A percentile compares a stretch with the other conserved stretches of the same genome.
Evolutionary conservation across 2,888 invertebrate genomes (phyloP).

Genomic region (Chaetogeoica ovagalla): DNA sequence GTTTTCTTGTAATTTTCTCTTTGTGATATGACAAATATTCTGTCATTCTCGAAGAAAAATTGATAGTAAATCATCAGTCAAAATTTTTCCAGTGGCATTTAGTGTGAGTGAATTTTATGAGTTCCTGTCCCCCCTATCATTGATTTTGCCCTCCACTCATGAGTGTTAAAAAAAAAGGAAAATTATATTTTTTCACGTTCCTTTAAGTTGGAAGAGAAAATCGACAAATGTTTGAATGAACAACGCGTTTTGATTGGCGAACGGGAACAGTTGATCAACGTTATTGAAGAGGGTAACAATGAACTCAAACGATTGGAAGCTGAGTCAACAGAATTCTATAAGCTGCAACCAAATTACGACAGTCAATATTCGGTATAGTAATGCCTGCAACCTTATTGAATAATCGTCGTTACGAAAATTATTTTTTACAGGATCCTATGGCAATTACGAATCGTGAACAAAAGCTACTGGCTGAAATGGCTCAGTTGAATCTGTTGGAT

Average conservation of each 20-base stretch:
- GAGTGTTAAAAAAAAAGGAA: too few species aligned
- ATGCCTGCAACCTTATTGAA: too few species aligned
- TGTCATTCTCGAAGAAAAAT: too few species aligned
- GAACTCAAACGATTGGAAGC: slow-evolving; percentile 34
- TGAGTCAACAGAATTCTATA: slow-evolving; percentile 1
- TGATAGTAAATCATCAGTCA: too few species aligned
- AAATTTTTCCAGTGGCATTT: too few species aligned
- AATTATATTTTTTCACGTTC: background rate
- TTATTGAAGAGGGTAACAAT: slow-evolving; percentile 22
- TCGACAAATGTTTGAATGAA: slow-evolving; percentile 32
- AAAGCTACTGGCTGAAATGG: slow-evolving; percentile 32
- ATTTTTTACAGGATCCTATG: background rate
- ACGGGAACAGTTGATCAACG: slow-evolving; percentile 19
- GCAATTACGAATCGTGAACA: slow-evolving; percentile 10
- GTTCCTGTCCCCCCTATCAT: too few species aligned
- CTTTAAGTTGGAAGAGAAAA: slow-evolving; percentile 31
- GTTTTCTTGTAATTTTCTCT: too few species aligned
- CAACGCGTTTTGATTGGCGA: slow-evolving; percentile 30
- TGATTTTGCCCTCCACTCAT: too few species aligned
- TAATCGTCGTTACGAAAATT: background rate
- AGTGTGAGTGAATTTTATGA: too few species aligned
- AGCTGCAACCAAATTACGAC: slow-evolving; percentile 1
- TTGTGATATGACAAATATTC: too few species aligned
- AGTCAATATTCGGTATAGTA: slow-evolving; percentile 9
- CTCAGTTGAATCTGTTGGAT: slow-evolving; percentile 24